Evolutionary conservation across 2,797 vertebrate genomes (phyloP).

Genomic region (Vultur gryphus): DNA sequence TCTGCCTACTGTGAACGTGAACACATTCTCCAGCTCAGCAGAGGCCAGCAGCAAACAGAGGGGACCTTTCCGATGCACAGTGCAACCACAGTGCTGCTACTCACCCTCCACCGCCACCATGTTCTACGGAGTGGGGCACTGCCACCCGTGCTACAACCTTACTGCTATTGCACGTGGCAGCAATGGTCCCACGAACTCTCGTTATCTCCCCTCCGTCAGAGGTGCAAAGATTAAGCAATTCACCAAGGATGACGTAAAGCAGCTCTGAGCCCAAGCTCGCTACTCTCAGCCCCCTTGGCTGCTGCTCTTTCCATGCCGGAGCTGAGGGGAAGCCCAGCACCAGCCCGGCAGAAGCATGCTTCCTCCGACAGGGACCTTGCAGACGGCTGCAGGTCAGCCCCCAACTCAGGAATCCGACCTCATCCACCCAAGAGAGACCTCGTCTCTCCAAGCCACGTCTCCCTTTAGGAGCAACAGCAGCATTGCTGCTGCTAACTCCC

Average conservation of each 20-base stretch:
- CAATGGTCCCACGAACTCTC: not conserved
- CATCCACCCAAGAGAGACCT: not conserved
- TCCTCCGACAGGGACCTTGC: not conserved
- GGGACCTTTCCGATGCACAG: not conserved
- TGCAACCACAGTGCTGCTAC: not conserved
- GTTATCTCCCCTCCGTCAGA: not conserved
- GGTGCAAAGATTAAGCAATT: not conserved
- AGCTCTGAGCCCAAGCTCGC: not conserved
- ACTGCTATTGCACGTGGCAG: not conserved
- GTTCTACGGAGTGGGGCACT: not conserved
- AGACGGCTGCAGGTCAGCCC: not conserved
- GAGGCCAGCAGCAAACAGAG: not conserved
- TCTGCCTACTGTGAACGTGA: not conserved
- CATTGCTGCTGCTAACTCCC: rapidly evolving
- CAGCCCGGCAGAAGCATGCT: not conserved
- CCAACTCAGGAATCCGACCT: not conserved
- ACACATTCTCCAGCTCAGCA: not conserved
- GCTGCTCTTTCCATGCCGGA: not conserved
- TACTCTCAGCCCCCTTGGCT: not conserved
- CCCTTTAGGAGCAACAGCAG: not conserved
- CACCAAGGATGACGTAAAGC: not conserved
- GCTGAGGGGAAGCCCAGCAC: not conserved
- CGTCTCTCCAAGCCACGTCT: not conserved
- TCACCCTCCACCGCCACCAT: too few species aligned
- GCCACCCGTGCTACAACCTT: not conserved